Conservation (phyloP, 64 coral and sea anemone species). For the Acropora tenuis region DNA sequence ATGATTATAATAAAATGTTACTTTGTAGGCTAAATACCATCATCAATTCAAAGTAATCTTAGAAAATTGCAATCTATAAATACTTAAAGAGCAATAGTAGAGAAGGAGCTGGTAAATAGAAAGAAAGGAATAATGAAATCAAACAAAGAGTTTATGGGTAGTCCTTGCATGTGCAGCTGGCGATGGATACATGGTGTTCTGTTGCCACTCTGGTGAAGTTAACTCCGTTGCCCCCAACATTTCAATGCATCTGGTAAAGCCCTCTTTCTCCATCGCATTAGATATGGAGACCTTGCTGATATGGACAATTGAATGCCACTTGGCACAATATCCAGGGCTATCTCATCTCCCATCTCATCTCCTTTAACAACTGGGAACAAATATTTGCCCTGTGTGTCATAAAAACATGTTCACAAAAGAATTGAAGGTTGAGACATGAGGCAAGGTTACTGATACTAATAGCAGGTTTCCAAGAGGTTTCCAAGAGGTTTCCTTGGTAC, state of each 20-base stretch:
- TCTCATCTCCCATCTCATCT: constrained; percentile 27
- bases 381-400: too few species aligned
- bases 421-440: too few species aligned
- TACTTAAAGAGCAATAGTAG: too few species aligned
- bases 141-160: neutral
- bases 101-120: too few species aligned
- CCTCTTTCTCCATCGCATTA: neutral
- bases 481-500: constrained; percentile 29
- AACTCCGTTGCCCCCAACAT: neutral
- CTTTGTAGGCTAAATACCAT: too few species aligned
- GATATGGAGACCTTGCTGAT: neutral
- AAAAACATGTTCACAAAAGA: constrained; percentile 40
- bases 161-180: constrained; percentile 23
- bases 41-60: too few species aligned
- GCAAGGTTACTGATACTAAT: neutral
- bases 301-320: constrained; percentile 9
- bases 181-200: constrained; percentile 41
- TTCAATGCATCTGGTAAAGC: neutral
- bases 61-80: too few species aligned
- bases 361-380: constrained; percentile 31
- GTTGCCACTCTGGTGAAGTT: too few species aligned
- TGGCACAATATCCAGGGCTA: constrained; percentile 27
- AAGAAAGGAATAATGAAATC: too few species aligned
- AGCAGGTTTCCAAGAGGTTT: neutral
- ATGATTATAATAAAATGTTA: too few species aligned